Evolutionary conservation across 1,140 invertebrate genomes (phyloP), one percentile per base, ranked within the genome.

Genomic region (Halesus radiatus): DNA sequence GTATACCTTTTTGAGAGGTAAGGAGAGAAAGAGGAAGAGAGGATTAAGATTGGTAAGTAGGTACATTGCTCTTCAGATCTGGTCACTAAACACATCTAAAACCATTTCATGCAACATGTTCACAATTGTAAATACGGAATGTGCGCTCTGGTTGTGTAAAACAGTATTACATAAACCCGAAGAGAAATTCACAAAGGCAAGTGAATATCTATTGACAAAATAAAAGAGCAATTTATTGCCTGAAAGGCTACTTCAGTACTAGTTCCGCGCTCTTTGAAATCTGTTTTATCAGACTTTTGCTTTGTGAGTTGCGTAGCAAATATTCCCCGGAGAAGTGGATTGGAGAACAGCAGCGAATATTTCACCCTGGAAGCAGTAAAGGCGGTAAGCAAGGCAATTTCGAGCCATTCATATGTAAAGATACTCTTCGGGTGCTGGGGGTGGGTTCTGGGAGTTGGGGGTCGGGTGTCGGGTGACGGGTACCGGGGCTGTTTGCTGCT

Each of bases 341-440:
- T 18, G 45, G 37, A 16, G 62, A 15, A 22, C 22, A 29, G 0
- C 22, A 64, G 22, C 62, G 26, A 64, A 64, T 64, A 26, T 29
- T 64, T 70, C 66, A 70, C 66, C 32, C 66, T n/a, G 15, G 29
- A 50, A 23, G 6, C 13, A 45, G 37, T 45, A 13, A 45, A 45
- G 37, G 37, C 37, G 37, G 37, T 45, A 45, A 45, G 37, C 37
- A 45, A 45, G 37, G n/a, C 66, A 70, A 70, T 70, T 50, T n/a
- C 29, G 32, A 16, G 37, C n/a, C 13, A 70, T 70, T 70, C 66
- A 70, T 20, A 70, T 70, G 66, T 70, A 70, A 70, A 70, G 62
- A 32, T 66, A 32, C 62, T 32, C 23, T 5, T 10, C 10, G 37
- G 37, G 37, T 45, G 37, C 8, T 45, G 37, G 37, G 37, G 37